Base-by-base conservation (phyloP, 1,140 invertebrate species). In the Solen grandis region DNA sequence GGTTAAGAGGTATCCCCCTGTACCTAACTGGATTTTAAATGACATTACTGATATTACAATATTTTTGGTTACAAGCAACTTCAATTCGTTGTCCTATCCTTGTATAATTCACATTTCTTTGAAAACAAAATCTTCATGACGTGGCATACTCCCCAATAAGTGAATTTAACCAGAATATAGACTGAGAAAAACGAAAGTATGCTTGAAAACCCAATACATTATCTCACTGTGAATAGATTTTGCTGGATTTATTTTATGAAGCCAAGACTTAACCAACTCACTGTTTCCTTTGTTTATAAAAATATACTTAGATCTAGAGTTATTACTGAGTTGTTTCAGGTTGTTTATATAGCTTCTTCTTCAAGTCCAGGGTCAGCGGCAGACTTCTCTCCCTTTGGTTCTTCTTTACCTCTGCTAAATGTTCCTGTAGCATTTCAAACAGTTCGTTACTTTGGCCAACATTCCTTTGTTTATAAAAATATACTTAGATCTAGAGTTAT, bases 341-440 rank as follows among this genome's bases (percentile, higher is more conserved):
- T 52, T 91, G 90, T 46, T 75, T 81, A 69, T 92, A 92, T 13
- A 92, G 81, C n/a, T 84, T 73, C 38, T 86, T 81, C 19, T 79
- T 82, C 19, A 86, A 79, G 60, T 87, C 84, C 27, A 88, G 65
- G 38, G 84, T 86, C 27, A 83, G 59, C 0, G 84, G 52, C 25
- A 68, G 75, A 2, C 63, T 54, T 31, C 79, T 83, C 19, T 83
- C 79, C 73, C 87, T 89, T 68, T 90, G 87, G 35, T 90, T 82
- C 1, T 80, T 73, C 77, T 87, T 89, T 27, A 76, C 74, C 59
- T 76, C 74, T 27, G 74, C 74, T 14, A 76, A 50, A 38, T 76
- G 74, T 31, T 76, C 74, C 74, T 76, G 14, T 8, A 76, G n/a
- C n/a, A n/a, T n/a, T n/a, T n/a, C n/a, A n/a, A n/a, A n/a, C n/a